Evolutionary conservation across 2,797 vertebrate species (phyloP).

Genomic region (Dermochelys coriacea): DNA sequence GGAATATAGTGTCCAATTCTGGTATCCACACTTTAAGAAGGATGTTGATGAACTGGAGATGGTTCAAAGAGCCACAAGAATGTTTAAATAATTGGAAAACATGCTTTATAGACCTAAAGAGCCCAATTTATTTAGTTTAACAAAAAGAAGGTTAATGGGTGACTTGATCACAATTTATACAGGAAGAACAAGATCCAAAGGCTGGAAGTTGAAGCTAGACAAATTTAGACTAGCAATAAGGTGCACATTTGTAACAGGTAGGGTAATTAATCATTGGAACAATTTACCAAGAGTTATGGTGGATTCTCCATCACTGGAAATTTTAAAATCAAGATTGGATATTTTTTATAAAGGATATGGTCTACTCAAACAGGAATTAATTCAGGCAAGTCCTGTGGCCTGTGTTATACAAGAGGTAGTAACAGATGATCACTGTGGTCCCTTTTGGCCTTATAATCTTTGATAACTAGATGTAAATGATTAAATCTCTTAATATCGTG

Average conservation of each 20-base stretch:
- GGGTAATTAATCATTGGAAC: too few species aligned
- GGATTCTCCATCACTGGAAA: too few species aligned
- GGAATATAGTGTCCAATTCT: background rate
- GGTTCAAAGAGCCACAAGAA: background rate
- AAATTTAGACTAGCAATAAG: too few species aligned
- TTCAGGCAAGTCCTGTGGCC: too few species aligned
- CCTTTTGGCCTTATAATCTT: too few species aligned
- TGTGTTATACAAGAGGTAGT: too few species aligned
- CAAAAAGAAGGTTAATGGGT: background rate
- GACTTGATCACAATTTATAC: background rate
- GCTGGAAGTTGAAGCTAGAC: background rate
- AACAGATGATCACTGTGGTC: too few species aligned
- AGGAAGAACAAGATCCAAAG: background rate
- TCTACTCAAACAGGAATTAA: too few species aligned
- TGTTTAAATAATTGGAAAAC: background rate
- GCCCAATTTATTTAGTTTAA: background rate
- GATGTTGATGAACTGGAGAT: background rate
- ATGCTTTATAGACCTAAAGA: background rate
- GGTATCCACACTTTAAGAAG: background rate
- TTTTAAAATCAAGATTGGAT: too few species aligned
- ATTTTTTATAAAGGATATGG: too few species aligned
- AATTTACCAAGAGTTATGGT: too few species aligned
- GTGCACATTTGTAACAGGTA: too few species aligned
- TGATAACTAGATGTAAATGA: background rate
- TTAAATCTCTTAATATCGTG: background rate